Evolutionary conservation across 1,140 invertebrate genomes (phyloP).

Genomic region (Euura saliciscinereae): DNA sequence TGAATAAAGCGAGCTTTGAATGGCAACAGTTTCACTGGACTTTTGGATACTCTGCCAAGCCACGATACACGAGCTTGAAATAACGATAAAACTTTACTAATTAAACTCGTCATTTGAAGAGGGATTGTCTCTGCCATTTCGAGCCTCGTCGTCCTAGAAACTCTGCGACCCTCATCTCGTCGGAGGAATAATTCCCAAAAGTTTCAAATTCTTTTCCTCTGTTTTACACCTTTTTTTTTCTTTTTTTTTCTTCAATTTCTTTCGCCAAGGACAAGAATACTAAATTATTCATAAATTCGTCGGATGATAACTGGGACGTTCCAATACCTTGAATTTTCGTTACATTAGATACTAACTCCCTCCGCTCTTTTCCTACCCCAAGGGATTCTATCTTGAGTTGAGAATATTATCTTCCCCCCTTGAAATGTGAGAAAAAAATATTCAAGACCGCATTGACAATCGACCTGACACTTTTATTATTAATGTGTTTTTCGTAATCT

Average conservation of each 20-base stretch:
- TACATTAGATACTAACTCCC: too few relatives aligned
- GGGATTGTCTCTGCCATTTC: background rate
- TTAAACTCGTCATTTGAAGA: conserved; percentile 11
- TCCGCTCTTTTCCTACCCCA: too few relatives aligned
- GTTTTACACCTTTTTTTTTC: background rate
- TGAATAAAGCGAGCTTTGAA: conserved; percentile 5
- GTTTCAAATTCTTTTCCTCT: background rate
- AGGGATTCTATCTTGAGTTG: too few relatives aligned
- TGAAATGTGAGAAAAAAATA: too few relatives aligned
- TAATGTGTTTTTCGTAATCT: too few relatives aligned
- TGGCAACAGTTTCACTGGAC: conserved; percentile 6
- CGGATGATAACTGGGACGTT: too few relatives aligned
- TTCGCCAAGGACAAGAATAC: too few relatives aligned
- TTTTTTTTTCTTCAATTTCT: background rate
- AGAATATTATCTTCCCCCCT: too few relatives aligned
- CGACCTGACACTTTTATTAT: too few relatives aligned
- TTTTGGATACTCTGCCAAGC: background rate
- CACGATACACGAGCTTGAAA: conserved; percentile 1
- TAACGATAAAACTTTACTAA: conserved; percentile 11
- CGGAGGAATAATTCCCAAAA: background rate
- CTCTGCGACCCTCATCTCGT: background rate
- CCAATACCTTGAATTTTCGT: too few relatives aligned
- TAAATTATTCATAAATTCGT: too few relatives aligned
- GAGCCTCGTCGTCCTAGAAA: background rate
- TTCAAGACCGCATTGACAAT: too few relatives aligned